Percentiles rank a stretch among this genome's conserved stretches.
Evolutionary conservation across 2,797 vertebrate genomes (phyloP).

Genomic region (Enteromius mattozi): DNA sequence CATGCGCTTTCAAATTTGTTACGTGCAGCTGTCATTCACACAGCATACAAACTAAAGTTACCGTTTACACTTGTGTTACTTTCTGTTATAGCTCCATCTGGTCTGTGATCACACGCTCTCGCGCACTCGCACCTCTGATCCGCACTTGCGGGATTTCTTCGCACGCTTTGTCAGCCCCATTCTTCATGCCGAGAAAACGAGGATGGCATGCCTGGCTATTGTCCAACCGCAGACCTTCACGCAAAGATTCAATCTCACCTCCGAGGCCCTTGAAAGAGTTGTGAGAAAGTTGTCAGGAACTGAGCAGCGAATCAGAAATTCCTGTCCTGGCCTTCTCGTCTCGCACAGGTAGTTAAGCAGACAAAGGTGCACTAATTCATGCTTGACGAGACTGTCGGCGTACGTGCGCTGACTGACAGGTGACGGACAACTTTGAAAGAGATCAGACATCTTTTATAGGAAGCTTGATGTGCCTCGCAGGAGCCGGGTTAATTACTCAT

Average conservation of each 20-base stretch:
- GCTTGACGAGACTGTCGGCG: constrained; percentile 49
- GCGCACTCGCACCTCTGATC: constrained; percentile 17
- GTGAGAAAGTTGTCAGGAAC: constrained; percentile 14
- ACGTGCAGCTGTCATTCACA: neutral
- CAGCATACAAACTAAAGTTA: neutral
- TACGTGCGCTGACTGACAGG: constrained; percentile 57
- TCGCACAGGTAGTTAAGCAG: constrained; percentile 53
- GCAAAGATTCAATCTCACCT: constrained; percentile 1
- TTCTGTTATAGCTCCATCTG: constrained; percentile 36
- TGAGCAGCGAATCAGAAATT: constrained; percentile 23
- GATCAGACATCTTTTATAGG: constrained; percentile 54
- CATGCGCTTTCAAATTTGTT: neutral
- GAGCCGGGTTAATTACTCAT: constrained; percentile 60
- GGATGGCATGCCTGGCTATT: neutral
- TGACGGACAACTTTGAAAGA: constrained; percentile 54
- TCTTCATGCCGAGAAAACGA: constrained; percentile 6
- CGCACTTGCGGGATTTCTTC: constrained; percentile 22
- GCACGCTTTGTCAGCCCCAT: constrained; percentile 17
- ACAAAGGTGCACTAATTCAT: constrained; percentile 58
- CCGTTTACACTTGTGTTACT: neutral
- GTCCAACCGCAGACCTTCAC: constrained; percentile 37
- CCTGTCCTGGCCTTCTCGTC: constrained; percentile 1
- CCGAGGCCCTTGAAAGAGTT: neutral
- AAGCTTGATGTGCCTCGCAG: constrained; percentile 32
- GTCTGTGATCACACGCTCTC: constrained; percentile 1